These are phyloP conservation scores for Anoplopoma fimbria DNA, from an alignment of 2,113 vertebrate genomes.

Conservation along the genomic window DNA sequence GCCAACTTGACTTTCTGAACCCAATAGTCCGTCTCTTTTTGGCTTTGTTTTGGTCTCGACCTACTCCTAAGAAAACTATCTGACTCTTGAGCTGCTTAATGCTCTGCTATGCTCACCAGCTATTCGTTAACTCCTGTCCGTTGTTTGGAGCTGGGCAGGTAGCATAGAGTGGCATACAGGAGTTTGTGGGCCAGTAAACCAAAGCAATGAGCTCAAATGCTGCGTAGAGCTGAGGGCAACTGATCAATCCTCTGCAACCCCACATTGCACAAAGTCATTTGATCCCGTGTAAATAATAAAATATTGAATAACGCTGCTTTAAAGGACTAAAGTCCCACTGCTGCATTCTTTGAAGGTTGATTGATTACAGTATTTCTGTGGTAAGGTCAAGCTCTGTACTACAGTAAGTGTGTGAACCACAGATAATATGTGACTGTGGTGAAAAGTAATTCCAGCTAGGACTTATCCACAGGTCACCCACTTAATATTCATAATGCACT, in stretches of 20 bases:
- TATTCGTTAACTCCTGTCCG: background rate
- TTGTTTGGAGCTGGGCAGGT: background rate
- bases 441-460: background rate
- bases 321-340: background rate
- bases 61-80: background rate
- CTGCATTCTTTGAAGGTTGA: background rate
- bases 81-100: background rate
- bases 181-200: background rate
- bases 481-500: slow-evolving; percentile 5
- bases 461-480: background rate
- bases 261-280: background rate
- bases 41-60: background rate
- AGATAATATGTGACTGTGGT: background rate
- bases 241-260: background rate
- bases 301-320: background rate
- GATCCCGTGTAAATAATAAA: background rate
- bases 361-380: background rate
- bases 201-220: background rate
- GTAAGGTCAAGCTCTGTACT: background rate
- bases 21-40: background rate
- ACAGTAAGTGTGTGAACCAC: background rate
- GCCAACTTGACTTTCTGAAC: background rate
- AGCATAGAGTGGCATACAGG: background rate
- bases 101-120: background rate
- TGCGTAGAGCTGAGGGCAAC: background rate